Conservation (phyloP, 2,888 invertebrate species). For the Coelinius sp. region DNA sequence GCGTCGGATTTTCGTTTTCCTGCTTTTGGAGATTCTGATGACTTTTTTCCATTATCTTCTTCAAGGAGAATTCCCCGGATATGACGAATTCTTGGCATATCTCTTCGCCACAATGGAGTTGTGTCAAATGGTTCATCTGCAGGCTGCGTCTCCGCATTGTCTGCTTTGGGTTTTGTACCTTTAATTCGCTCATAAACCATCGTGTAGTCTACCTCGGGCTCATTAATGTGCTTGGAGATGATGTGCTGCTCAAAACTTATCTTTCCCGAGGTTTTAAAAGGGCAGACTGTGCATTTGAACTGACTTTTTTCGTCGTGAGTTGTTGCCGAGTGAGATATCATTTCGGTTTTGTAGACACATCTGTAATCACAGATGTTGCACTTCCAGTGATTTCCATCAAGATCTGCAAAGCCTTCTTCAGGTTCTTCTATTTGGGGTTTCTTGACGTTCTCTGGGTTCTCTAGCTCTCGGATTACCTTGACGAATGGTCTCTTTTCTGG, state of each 20-base stretch:
- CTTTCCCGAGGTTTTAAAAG: constrained; percentile 73
- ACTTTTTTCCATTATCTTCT: constrained; percentile 70
- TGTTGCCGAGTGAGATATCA: constrained; percentile 75
- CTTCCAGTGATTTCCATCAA: constrained; percentile 78
- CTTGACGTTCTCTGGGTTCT: constrained; percentile 58
- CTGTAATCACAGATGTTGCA: constrained; percentile 80
- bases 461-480: constrained; percentile 71
- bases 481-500: constrained; percentile 71
- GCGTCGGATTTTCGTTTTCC: constrained; percentile 55
- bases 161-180: constrained; percentile 57
- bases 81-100: constrained; percentile 74
- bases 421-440: constrained; percentile 53
- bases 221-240: constrained; percentile 73
- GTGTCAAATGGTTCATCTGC: constrained; percentile 72
- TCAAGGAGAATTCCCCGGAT: constrained; percentile 77
- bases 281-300: constrained; percentile 81
- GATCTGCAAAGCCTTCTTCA: constrained; percentile 57
- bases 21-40: constrained; percentile 50
- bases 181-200: constrained; percentile 73
- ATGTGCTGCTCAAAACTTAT: constrained; percentile 77
- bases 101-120: constrained; percentile 76
- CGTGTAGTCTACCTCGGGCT: constrained; percentile 57
- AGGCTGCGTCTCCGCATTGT: constrained; percentile 54
- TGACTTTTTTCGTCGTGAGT: constrained; percentile 79
- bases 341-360: constrained; percentile 75